Base-by-base conservation (phyloP, 2,797 vertebrate species). In the Leptodactylus fallax region DNA sequence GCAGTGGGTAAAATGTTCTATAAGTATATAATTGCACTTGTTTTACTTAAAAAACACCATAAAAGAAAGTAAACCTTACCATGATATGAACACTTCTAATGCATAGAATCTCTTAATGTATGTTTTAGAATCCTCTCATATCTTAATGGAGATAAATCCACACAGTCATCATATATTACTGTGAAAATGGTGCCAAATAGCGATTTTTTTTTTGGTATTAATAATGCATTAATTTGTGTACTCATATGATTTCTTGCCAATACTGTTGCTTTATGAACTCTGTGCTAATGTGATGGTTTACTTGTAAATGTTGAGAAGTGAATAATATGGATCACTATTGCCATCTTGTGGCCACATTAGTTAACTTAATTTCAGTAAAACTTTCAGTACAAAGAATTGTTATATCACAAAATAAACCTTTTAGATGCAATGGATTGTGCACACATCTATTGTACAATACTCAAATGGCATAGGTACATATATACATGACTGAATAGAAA, bases 341-440 rank as follows among this genome's bases (percentile, higher is more conserved):
- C 87, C 87, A 88, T 88, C 87, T 61, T 21, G 87, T 85, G 87
- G 65, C 14, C 45, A 85, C 60, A 25, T 45, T 60, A 9, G 13
- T 23, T 56, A 71, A 25, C 49, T 69, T 58, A 0, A 36, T 27
- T 17, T 51, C 3, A 19, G 13, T 23, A 7, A 9, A 49, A 1
- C 19, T 76, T 63, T 23, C 61, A 3, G 63, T n/a, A 51, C 19
- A 53, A 55, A n/a, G 4, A 12, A 51, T 7, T 14, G 6, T 7
- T 23, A 3, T 49, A 21, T 49, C 8, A 2, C 36, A 74, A 72
- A 17, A 7, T 1, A 72, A 72, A 72, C 61, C 8, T 36, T 72
- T 49, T 47, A n/a, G 1, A 6, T 53, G 16, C 51, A 6, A 21
- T 21, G n/a, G 23, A 23, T n/a, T 65, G n/a, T 65, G 61, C 23